Base-by-base conservation (phyloP, 2,888 invertebrate genomes). In the Sinohyriopsis cumingii region DNA sequence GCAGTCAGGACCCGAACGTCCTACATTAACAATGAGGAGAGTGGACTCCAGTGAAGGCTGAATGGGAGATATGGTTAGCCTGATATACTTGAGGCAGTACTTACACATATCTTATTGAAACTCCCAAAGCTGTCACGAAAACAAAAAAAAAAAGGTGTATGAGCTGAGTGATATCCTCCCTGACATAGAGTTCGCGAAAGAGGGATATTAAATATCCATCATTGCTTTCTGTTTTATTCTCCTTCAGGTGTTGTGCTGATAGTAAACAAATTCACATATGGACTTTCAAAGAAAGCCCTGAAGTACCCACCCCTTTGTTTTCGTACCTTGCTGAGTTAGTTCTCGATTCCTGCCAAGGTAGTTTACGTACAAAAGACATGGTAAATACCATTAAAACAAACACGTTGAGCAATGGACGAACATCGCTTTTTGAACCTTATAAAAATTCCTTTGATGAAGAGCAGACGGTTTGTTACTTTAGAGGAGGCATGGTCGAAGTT, bases 41-140 rank as follows among this genome's bases (percentile, higher is more conserved):
- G 63, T 56, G 71, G 69, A 15, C 63, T 69, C 19, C 9, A n/a
- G 54, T 54, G 33, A 22, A 57, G 72, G 28, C 55, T 75, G 19
- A 70, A 72, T 24, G 64, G 72, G 19, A 55, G 72, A 24, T 75
- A 59, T 61, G 75, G 75, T 45, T 20, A 59, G 19, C 69, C 75
- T 15, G 72, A 75, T 45, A 59, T 59, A 9, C 59, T 72, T n/a
- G 63, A 70, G 9, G 33, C 53, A 15, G 54, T 66, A 18, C 33
- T 71, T 6, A 45, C 33, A 28, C 63, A n/a, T n/a, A n/a, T n/a
- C n/a, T n/a, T n/a, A n/a, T n/a, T n/a, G n/a, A n/a, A n/a, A n/a
- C n/a, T n/a, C n/a, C n/a, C n/a, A n/a, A 67, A 53, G 54, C n/a
- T 72, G 55, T 24, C 25, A 19, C 20, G 25, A 15, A 68, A 62